Evolutionary conservation across 2,113 vertebrate species (phyloP).

Genomic region (Myotis brandtii): DNA sequence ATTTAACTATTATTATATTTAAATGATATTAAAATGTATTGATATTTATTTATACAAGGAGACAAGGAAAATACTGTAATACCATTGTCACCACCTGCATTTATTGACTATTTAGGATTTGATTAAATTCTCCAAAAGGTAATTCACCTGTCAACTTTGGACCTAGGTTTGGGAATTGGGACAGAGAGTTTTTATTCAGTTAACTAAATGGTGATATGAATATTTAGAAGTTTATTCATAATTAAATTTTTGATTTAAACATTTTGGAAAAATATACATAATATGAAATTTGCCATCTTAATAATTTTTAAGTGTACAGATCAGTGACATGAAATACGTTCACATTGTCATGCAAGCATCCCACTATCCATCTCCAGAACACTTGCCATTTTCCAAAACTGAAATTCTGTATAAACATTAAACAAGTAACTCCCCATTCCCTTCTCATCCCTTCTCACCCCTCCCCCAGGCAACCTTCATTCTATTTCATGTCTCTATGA

Average conservation of each 20-base stretch:
- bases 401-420: not conserved
- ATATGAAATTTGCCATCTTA: not conserved
- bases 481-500: not conserved
- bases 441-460: not conserved
- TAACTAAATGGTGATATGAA: not conserved
- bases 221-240: not conserved
- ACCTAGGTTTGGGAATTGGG: not conserved
- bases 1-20: slow-evolving; percentile 3
- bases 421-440: not conserved
- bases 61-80: not conserved
- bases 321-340: not conserved
- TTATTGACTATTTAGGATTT: not conserved
- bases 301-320: not conserved
- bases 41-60: not conserved
- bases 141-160: not conserved
- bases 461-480: not conserved
- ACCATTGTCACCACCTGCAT: not conserved
- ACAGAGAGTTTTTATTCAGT: not conserved
- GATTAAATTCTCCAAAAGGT: slow-evolving; percentile 23
- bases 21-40: not conserved
- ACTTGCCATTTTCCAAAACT: not conserved
- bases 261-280: not conserved
- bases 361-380: not conserved
- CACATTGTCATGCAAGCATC: not conserved
- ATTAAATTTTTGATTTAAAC: slow-evolving; percentile 8